Percentiles rank a stretch among this genome's conserved stretches.
These are phyloP conservation scores for Leptopilina syphax DNA, from an alignment of 2,888 invertebrate species.

Conservation along the genomic window DNA sequence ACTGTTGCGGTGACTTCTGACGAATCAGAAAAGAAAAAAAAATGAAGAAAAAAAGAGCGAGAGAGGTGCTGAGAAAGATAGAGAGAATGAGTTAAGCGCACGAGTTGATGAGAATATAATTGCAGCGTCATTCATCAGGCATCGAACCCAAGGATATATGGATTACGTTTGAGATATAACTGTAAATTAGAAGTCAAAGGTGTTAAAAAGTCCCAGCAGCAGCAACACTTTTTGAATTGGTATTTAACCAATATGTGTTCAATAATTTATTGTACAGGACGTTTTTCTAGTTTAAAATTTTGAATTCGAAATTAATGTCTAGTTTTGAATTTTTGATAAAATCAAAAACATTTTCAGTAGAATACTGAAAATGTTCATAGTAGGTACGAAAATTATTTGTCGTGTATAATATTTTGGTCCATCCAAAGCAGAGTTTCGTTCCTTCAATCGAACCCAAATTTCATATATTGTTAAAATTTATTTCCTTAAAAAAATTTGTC, in stretches of 20 bases:
- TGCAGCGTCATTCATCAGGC: slow-evolving; percentile 69
- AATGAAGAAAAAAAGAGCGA: not conserved
- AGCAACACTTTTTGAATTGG: not conserved
- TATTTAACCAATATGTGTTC: slow-evolving; percentile 12
- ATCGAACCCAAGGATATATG: slow-evolving; percentile 51
- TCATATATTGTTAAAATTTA: too few relatives aligned
- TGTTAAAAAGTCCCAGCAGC: slow-evolving; percentile 24
- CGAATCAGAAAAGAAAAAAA: slow-evolving; percentile 41
- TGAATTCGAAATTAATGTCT: too few relatives aligned
- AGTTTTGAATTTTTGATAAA: too few relatives aligned
- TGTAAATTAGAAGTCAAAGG: slow-evolving; percentile 31
- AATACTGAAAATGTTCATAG: too few relatives aligned
- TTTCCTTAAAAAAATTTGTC: too few relatives aligned
- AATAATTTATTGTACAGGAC: not conserved
- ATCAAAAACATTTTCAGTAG: too few relatives aligned
- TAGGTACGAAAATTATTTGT: too few relatives aligned
- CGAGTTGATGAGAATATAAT: slow-evolving; percentile 60
- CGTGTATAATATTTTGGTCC: too few relatives aligned
- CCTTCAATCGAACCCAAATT: too few relatives aligned
- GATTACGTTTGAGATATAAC: slow-evolving; percentile 36
- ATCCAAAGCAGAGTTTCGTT: too few relatives aligned
- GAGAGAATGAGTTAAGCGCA: slow-evolving; percentile 51
- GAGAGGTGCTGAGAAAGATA: slow-evolving; percentile 42
- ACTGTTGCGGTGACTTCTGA: slow-evolving; percentile 41
- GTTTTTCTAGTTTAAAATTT: too few relatives aligned